Base-by-base conservation (phyloP, 2,797 vertebrate species). In the Acanthis flammea region DNA sequence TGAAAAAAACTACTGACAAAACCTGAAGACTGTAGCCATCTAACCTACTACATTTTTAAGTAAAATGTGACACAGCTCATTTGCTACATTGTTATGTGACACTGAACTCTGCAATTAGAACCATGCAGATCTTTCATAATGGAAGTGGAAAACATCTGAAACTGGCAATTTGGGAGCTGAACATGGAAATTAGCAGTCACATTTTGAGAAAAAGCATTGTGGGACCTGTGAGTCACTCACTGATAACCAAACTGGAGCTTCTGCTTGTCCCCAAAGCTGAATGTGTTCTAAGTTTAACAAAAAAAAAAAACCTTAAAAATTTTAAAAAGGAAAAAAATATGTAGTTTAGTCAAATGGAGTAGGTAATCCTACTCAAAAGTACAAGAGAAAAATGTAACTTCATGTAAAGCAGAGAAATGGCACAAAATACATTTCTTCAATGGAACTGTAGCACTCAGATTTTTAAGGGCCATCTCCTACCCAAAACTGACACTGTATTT, bases 131-230 rank as follows among this genome's bases (percentile, higher is more conserved):
- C 75, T 79, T 82, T 85, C 45, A 41, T 65, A 92, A 86, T 54
- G 51, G 48, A 63, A 90, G 45, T 33, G 22, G 48, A 53, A 91
- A 91, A 82, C 48, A 85, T 86, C 87, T 86, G 81, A 90, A 94
- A 94, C 68, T 12, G 53, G 61, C 72, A 91, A 90, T 94, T 53
- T 94, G 68, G 62, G 75, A 94, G n/a, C 58, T 83, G 68, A 95
- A 86, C 57, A 33, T 66, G 39, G 66, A 92, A 94, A 96, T 86
- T 37, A 92, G 51, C 62, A 88, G 90, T 45, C 47, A 72, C 76
- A 58, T 75, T 88, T 88, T 75, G 70, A 91, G 73, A 57, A 91
- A 91, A 89, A 77, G 50, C 73, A 84, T 47, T 88, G 62, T 83
- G 33, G 19, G 76, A 80, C 70, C 62, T 42, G 25, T 90, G 73